A percentile compares a stretch with the other conserved stretches of the same genome.
Conservation (phyloP, 2,113 vertebrate species). For the Oncorhynchus clarkii region DNA sequence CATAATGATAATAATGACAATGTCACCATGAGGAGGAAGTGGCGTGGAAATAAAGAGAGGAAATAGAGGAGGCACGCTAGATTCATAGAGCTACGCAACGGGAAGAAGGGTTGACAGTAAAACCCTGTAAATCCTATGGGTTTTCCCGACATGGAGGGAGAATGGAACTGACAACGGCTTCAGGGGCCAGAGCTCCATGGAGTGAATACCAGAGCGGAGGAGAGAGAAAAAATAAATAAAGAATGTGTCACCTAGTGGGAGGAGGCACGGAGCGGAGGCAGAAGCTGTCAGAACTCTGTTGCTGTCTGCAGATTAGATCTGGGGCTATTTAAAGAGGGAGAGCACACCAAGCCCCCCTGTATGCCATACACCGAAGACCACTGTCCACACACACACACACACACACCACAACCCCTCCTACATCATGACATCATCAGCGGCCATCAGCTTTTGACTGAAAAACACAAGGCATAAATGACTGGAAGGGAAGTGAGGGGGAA, state of each 20-base stretch:
- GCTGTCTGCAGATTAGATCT: constrained; percentile 77
- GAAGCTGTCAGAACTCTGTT: constrained; percentile 75
- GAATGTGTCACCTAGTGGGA: constrained; percentile 73
- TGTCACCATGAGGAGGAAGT: constrained; percentile 51
- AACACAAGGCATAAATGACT: constrained; percentile 35
- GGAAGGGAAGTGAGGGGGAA: background rate
- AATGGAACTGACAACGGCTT: constrained; percentile 77
- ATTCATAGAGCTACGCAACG: constrained; percentile 44
- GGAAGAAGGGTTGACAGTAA: constrained; percentile 65
- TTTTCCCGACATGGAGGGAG: constrained; percentile 72
- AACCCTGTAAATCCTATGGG: constrained; percentile 74
- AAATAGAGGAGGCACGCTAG: constrained; percentile 40
- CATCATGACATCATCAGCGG: constrained; percentile 49
- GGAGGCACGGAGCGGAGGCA: constrained; percentile 65
- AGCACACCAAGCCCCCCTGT: constrained; percentile 37
- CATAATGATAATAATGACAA: constrained; percentile 56
- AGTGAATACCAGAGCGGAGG: constrained; percentile 68
- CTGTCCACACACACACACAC: constrained; percentile 41
- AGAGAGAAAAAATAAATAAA: constrained; percentile 44
- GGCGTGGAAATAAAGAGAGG: constrained; percentile 49
- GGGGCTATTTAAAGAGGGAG: constrained; percentile 72
- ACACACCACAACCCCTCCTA: background rate
- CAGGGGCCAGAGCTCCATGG: constrained; percentile 68
- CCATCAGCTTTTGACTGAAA: constrained; percentile 45
- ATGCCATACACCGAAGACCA: constrained; percentile 12